Base-by-base conservation (phyloP, 2,797 vertebrate species). In the Lerista edwardsae region DNA sequence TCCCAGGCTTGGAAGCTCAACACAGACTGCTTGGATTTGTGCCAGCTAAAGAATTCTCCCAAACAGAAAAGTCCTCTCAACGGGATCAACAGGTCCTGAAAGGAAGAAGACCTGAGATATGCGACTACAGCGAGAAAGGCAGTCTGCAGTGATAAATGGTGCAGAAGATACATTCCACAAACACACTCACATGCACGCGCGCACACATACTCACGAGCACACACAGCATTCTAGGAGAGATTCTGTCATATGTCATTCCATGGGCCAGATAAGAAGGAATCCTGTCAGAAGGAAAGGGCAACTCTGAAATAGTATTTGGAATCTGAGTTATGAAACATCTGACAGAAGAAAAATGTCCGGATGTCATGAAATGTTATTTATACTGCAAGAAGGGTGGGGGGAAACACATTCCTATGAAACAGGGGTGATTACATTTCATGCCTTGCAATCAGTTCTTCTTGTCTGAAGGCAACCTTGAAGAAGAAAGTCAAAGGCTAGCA, bases 131-230 rank as follows among this genome's bases (percentile, higher is more conserved):
- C 59, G 23, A 77, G 85, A 91, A 88, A 62, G 47, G 29, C 0
- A 0, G 61, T 92, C 86, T 84, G 72, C 80, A 23, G 87, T 85
- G 86, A 90, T 89, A 88, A 93, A 90, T 47, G 41, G 47, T 82
- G 67, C 31, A 61, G 47, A 73, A 34, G 62, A 27, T 84, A 41
- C 72, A 83, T 82, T 41, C 73, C 85, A 86, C 29, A 71, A 6
- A 34, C 7, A 25, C 19, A 25, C 68, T 23, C 68, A 25, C 34
- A 51, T 51, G 47, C 12, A 11, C 47, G 12, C 47, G 12, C 47
- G 12, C 47, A 51, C 47, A 10, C 47, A 29, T 9, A 55, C 39
- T 19, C n/a, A 51, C 31, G 11, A 31, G 23, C 51, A 55, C 17
- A 75, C 9, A 21, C 79, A 41, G 19, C 72, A 51, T 23, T 51